Evolutionary conservation across 1,140 invertebrate genomes (phyloP).

Genomic region (Pentalonia nigronervosa): DNA sequence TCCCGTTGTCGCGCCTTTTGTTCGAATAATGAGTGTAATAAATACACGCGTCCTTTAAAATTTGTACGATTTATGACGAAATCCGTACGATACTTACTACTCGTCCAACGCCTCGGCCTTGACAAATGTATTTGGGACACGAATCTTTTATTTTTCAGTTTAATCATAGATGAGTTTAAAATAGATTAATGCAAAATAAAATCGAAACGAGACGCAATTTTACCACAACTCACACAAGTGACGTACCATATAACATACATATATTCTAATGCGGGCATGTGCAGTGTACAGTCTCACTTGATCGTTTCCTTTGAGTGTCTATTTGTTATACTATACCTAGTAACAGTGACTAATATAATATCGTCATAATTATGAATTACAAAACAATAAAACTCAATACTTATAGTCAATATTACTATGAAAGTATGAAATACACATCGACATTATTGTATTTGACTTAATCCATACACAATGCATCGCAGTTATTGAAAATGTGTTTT

Average conservation of each 20-base stretch:
- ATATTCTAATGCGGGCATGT: background rate
- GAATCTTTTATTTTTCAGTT: slow-evolving; percentile 7
- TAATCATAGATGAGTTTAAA: background rate
- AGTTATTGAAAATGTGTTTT: background rate
- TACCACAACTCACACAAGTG: background rate
- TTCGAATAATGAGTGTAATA: background rate
- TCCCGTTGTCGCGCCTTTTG: background rate
- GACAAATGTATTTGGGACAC: background rate
- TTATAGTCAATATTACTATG: background rate
- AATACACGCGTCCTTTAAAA: background rate
- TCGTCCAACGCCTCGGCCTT: background rate
- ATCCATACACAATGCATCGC: background rate
- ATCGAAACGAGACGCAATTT: background rate
- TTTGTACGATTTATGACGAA: background rate
- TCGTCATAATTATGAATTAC: too few relatives aligned
- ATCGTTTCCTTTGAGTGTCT: background rate
- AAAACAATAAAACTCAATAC: background rate
- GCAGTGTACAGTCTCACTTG: background rate
- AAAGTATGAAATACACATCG: background rate
- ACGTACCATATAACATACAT: background rate
- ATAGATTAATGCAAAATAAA: background rate
- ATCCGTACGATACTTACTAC: background rate
- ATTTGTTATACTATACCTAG: too few relatives aligned
- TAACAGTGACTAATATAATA: background rate
- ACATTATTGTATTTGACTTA: background rate